phyloP scores from a whole-genome alignment of 2,888 invertebrate genomes.

The Pilophorus perplexus region DNA sequence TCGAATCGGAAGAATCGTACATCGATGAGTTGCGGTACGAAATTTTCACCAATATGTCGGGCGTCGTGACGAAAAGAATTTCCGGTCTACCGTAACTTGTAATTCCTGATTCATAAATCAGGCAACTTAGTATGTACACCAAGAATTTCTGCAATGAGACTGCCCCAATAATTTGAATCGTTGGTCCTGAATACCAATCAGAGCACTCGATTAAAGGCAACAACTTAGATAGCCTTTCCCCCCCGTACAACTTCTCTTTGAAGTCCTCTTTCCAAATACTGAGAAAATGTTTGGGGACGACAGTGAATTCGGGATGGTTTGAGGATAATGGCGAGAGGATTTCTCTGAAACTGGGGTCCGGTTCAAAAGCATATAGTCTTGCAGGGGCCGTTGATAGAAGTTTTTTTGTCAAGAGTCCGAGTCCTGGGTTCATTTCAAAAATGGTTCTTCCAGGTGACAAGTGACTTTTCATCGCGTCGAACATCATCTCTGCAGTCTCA shows the following conservation, averaged over 20 bases:
- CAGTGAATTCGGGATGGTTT: not conserved
- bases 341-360: conserved; percentile 26
- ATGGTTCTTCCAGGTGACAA: conserved; percentile 11
- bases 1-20: not conserved
- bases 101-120: conserved; percentile 36
- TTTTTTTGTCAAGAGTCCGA: conserved; percentile 36
- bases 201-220: conserved; percentile 19
- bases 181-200: conserved; percentile 33
- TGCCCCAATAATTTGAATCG: conserved; percentile 36
- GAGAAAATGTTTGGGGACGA: conserved; percentile 22
- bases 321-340: not conserved
- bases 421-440: conserved; percentile 44
- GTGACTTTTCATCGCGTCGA: conserved; percentile 19
- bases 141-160: conserved; percentile 17
- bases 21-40: no score
- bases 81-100: conserved; percentile 38
- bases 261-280: conserved; percentile 5
- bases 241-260: conserved; percentile 34
- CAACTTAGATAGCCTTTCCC: conserved; percentile 6
- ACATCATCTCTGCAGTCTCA: conserved; percentile 20
- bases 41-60: no score
- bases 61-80: conserved; percentile 27
- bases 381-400: conserved; percentile 11
- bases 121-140: conserved; percentile 4
- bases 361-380: conserved; percentile 40